Evolutionary conservation across 2,797 vertebrate species (phyloP).

Genomic region (Crypturellus tataupa): DNA sequence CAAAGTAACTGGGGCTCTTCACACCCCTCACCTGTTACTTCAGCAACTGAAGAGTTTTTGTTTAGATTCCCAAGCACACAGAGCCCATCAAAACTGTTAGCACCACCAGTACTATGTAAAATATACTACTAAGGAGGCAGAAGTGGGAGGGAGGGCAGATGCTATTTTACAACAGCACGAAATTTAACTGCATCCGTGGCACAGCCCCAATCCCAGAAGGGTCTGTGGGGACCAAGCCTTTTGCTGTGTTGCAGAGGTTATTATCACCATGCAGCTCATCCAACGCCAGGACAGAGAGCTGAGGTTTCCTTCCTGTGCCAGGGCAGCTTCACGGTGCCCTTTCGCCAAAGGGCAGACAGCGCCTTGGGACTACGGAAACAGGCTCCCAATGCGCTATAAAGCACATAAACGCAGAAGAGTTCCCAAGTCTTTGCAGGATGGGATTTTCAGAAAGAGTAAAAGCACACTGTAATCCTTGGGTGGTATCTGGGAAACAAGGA

Average conservation of each 20-base stretch:
- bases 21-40: neutral
- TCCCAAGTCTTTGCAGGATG: neutral
- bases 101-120: neutral
- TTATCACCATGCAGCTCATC: neutral
- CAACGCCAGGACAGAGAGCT: neutral
- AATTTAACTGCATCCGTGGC: neutral
- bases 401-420: neutral
- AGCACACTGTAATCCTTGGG: neutral
- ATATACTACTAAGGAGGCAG: neutral
- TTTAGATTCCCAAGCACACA: neutral
- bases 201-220: neutral
- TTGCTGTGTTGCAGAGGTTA: neutral
- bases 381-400: neutral
- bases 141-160: neutral
- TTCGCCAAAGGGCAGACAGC: neutral
- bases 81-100: neutral
- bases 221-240: neutral
- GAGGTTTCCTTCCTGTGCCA: neutral
- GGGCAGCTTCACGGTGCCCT: rapidly evolving
- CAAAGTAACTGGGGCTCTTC: neutral
- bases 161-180: neutral
- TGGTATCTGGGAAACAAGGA: neutral
- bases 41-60: neutral
- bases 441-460: neutral
- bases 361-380: neutral